These are phyloP conservation scores for Bruchidius siliquastri DNA, from an alignment of 2,888 invertebrate species.

Conservation along the genomic window DNA sequence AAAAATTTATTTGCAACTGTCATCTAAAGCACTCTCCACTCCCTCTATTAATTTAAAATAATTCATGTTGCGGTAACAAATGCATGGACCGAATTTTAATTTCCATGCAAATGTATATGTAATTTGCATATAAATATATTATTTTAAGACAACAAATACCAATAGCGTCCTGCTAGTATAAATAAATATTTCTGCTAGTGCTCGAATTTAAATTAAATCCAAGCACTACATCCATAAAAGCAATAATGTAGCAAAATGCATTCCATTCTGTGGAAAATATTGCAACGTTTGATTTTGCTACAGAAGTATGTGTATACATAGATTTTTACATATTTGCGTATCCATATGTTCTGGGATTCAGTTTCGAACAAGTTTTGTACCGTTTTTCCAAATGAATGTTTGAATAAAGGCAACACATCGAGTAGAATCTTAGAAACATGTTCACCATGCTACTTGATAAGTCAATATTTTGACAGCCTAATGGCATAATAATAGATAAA, in stretches of 20 bases:
- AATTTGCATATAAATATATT: constrained; percentile 22
- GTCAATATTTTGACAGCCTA: too few species aligned
- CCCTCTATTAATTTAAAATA: not conserved
- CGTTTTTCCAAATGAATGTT: too few species aligned
- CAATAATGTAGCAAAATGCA: not conserved
- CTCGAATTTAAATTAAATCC: constrained; percentile 19
- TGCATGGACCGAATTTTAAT: constrained; percentile 4
- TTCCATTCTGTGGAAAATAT: not conserved
- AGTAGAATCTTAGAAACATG: too few species aligned
- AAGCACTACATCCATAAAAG: constrained; percentile 6
- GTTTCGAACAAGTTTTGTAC: too few species aligned
- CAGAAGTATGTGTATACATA: not conserved
- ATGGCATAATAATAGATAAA: too few species aligned
- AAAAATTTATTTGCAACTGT: too few species aligned
- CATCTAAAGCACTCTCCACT: not conserved
- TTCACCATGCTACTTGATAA: too few species aligned
- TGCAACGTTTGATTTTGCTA: not conserved
- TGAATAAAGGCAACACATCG: too few species aligned
- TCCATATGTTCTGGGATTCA: too few species aligned
- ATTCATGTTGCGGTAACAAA: not conserved
- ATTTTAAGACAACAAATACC: constrained; percentile 16
- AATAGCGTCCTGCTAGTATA: constrained; percentile 15
- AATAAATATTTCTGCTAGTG: constrained; percentile 15
- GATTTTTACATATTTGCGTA: not conserved
- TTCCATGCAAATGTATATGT: constrained; percentile 9